phyloP scores from a whole-genome alignment of 2,797 vertebrate genomes.

The Phalanger gymnotis region DNA sequence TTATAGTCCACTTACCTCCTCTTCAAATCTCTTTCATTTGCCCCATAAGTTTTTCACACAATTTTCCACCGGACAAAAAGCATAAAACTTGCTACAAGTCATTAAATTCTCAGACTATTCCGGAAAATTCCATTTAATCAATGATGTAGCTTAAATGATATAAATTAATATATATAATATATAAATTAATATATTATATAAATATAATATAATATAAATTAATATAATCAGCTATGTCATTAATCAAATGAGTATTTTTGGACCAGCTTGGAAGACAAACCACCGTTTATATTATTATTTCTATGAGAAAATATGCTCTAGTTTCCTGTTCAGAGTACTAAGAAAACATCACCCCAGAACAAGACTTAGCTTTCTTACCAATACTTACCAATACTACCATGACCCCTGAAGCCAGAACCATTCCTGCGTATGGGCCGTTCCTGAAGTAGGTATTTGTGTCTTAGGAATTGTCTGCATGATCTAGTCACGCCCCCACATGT shows the following conservation, averaged over 20 bases:
- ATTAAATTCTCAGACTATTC: not conserved
- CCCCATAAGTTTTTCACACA: not conserved
- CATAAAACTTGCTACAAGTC: not conserved
- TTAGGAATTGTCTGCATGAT: not conserved
- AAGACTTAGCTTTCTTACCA: not conserved
- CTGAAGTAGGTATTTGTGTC: not conserved
- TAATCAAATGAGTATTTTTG: not conserved
- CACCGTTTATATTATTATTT: conserved; percentile 2
- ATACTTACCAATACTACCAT: not conserved
- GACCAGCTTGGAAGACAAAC: not conserved
- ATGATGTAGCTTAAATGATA: not conserved
- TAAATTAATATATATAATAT: not conserved
- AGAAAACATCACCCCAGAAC: not conserved
- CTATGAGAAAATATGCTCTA: not conserved
- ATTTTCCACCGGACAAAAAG: not conserved
- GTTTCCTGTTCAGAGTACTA: not conserved
- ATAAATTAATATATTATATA: too few species aligned
- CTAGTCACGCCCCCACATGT: not conserved
- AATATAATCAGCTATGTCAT: not conserved
- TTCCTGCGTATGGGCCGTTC: not conserved
- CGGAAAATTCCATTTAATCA: not conserved
- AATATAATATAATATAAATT: not conserved
- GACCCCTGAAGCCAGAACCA: not conserved
- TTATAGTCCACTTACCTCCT: not conserved
- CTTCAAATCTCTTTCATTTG: not conserved